These are phyloP conservation scores for Cylindroiulus punctatus DNA, from an alignment of 2,888 invertebrate genomes.

Conservation along the genomic window DNA sequence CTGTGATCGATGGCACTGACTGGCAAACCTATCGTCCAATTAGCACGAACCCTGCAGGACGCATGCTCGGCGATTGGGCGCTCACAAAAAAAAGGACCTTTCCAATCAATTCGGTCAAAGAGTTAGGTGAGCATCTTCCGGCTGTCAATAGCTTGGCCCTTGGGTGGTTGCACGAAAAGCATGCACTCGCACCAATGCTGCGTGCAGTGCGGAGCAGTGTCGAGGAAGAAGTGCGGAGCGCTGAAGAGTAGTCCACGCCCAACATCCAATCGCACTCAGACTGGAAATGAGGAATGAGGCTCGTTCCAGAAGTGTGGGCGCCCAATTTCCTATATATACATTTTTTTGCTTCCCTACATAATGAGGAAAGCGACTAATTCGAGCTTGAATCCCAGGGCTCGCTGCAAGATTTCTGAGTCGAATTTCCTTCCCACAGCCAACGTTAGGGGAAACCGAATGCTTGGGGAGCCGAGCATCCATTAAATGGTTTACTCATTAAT, in stretches of 20 bases:
- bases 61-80: neutral
- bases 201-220: neutral
- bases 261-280: neutral
- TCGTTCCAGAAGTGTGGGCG: neutral
- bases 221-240: neutral
- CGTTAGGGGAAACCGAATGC: neutral
- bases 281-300: neutral
- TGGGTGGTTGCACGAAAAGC: neutral
- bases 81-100: neutral
- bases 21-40: neutral
- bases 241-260: conserved; percentile 6
- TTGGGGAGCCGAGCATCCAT: neutral
- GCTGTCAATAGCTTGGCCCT: neutral
- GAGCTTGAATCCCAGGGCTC: neutral
- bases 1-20: neutral
- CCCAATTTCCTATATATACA: no score
- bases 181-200: neutral
- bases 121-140: neutral
- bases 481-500: no score
- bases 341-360: no score
- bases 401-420: neutral
- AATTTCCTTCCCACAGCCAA: neutral
- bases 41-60: neutral
- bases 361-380: no score
- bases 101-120: neutral